Evolutionary conservation across 2,797 vertebrate species (phyloP), one percentile per base, ranked within the genome.

Genomic region (Pipistrellus pygmaeus): DNA sequence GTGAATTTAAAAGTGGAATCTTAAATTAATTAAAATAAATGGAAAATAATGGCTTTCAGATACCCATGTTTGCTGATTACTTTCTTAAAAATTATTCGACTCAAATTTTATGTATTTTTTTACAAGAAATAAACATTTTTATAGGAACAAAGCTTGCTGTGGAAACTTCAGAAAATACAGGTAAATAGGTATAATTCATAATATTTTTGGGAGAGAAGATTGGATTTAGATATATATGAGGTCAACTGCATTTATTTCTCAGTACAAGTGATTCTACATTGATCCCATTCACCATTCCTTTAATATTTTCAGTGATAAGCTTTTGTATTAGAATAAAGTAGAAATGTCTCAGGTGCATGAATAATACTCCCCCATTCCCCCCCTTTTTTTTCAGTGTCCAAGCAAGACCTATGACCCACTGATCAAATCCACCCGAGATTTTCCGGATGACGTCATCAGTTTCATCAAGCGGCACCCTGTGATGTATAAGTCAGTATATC

Each of bases 371-470:
- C 51, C 1, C 3, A 3, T 4, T 35, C 35, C 53, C 4, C 10
- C 44, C 44, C 10, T 2, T 11, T 82, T 91, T 88, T 0, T 96
- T 68, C 96, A 99, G 99, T 99, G 99, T 95, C 99, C 99, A 53
- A 99, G 99, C 97, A 99, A 98, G 97, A 99, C 99, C 0, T 99
- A 99, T 4, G 99, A 99, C 86, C 99, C 99, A 0, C 97, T 98
- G 77, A 99, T 99, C 96, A 99, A 99, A 96, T 99, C 99, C 14
- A 99, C 99, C 32, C 99, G 99, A 96, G 99, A 99, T 97, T 99
- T 99, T 90, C 99, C 99, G 0, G 99, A 99, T 44, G 99, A 99
- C 27, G 99, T 99, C 44, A 98, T 99, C 91, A 99, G 99, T 94
- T 99, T 99, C 97, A 99, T 99, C 60, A 98, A 99, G 38, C 98